Conservation (phyloP, 2,113 vertebrate species). For the Syrmaticus mikado region DNA sequence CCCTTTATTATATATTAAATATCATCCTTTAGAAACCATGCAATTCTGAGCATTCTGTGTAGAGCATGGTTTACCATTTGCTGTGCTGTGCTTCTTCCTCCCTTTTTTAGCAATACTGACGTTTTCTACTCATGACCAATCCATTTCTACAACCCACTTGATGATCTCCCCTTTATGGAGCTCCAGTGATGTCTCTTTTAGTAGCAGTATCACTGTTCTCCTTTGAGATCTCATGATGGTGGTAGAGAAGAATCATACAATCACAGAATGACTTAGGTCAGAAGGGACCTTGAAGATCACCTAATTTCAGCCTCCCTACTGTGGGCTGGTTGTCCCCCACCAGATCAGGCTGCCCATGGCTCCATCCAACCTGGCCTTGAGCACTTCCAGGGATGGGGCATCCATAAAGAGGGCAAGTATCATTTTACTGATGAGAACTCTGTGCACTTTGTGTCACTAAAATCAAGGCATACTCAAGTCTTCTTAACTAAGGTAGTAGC, state of each 20-base stretch:
- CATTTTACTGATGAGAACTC: not conserved
- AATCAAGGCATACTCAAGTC: not conserved
- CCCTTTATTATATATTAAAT: not conserved
- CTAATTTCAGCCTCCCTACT: too few relatives aligned
- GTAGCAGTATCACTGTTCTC: not conserved
- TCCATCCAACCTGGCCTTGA: too few relatives aligned
- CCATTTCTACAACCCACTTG: not conserved
- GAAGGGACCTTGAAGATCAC: too few relatives aligned
- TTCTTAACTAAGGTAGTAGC: not conserved
- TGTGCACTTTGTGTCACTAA: fast-evolving
- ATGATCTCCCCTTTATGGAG: not conserved
- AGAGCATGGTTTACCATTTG: fast-evolving
- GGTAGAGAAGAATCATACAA: not conserved
- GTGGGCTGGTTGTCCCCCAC: too few relatives aligned
- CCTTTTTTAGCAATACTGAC: not conserved
- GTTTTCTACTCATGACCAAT: fast-evolving
- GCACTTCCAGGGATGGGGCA: too few relatives aligned
- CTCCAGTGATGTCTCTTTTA: not conserved
- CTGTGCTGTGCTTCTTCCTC: not conserved
- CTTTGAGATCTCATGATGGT: not conserved
- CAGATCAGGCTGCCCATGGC: too few relatives aligned
- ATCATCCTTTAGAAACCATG: not conserved
- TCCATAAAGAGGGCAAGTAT: not conserved
- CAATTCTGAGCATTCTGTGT: not conserved
- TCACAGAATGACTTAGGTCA: too few relatives aligned